Evolutionary conservation across 2,888 invertebrate genomes (phyloP).

Genomic region (Hypomecis atomaria): DNA sequence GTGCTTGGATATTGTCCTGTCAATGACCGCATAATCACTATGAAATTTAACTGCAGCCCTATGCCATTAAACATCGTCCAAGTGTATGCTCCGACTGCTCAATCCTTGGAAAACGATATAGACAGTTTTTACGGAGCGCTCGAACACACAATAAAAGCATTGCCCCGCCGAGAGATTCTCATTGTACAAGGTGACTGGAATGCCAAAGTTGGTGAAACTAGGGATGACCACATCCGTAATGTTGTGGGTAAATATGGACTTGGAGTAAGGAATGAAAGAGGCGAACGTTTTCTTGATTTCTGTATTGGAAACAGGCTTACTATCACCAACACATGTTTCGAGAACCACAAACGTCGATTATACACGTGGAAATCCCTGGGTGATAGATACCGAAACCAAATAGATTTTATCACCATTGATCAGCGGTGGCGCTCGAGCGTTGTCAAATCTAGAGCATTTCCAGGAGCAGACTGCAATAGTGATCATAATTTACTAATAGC

Average conservation of each 20-base stretch:
- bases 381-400: neutral
- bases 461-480: neutral
- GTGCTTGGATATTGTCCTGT: slow-evolving; percentile 29
- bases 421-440: neutral
- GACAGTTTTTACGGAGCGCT: neutral
- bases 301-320: neutral
- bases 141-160: neutral
- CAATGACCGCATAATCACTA: neutral
- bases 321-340: neutral
- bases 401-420: neutral
- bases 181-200: neutral
- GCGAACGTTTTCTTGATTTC: neutral
- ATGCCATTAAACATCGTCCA: slow-evolving; percentile 1
- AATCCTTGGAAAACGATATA: neutral
- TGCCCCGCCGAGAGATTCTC: neutral
- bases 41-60: neutral
- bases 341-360: neutral
- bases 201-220: neutral
- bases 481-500: neutral
- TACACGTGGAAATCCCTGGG: neutral
- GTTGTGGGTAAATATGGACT: neutral
- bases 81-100: neutral
- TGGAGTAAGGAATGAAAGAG: neutral
- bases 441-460: neutral
- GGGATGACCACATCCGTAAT: neutral